Evolutionary conservation across 2,888 invertebrate species (phyloP).

Genomic region (Ornithoptera alexandrae): DNA sequence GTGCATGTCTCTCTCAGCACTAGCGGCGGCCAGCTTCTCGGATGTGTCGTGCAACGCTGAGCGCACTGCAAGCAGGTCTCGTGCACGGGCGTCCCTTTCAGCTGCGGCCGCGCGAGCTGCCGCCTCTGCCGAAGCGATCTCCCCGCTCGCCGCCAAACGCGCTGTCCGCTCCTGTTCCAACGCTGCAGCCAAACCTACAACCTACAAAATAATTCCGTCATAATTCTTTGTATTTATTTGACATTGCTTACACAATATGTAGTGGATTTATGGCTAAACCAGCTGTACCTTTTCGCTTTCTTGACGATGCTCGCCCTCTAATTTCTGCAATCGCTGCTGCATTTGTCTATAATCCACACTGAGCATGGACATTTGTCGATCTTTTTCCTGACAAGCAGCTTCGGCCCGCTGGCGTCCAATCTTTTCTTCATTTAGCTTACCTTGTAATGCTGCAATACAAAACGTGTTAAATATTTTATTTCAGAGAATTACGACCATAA

Average conservation of each 20-base stretch:
- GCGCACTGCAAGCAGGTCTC: conserved; percentile 64
- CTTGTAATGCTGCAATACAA: conserved; percentile 87
- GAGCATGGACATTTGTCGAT: conserved; percentile 96
- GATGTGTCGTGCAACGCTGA: conserved; percentile 64
- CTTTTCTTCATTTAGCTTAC: conserved; percentile 95
- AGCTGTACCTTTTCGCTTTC: conserved; percentile 87
- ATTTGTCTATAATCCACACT: conserved; percentile 97
- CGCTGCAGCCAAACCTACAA: conserved; percentile 89
- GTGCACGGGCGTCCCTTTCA: conserved; percentile 73
- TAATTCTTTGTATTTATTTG: neutral
- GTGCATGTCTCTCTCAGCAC: conserved; percentile 71
- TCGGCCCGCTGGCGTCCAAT: conserved; percentile 92
- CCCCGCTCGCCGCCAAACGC: conserved; percentile 89
- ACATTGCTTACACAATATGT: too few species aligned
- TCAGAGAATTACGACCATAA: neutral
- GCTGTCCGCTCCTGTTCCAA: conserved; percentile 95
- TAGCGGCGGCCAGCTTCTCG: conserved; percentile 70
- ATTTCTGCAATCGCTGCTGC: conserved; percentile 91
- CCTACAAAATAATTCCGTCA: conserved; percentile 53
- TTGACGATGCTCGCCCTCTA: conserved; percentile 95
- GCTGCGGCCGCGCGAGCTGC: conserved; percentile 63
- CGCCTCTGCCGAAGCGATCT: conserved; percentile 81
- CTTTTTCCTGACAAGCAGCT: conserved; percentile 92
- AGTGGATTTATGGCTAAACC: too few species aligned
- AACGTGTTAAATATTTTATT: neutral